Evolutionary conservation across 2,113 vertebrate genomes (phyloP).

Genomic region (Anser cygnoides): DNA sequence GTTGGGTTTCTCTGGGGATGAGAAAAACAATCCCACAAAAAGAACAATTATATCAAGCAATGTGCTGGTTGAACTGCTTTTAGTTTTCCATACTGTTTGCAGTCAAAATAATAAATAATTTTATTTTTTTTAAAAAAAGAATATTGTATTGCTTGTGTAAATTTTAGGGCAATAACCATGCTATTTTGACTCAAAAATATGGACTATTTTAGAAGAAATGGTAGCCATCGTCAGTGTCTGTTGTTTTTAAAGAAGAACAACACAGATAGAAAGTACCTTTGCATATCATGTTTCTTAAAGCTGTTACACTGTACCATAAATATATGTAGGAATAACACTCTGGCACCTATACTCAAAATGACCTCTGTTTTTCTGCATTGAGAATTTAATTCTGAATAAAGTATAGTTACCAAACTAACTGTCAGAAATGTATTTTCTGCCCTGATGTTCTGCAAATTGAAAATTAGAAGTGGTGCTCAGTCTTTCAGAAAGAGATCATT

Average conservation of each 20-base stretch:
- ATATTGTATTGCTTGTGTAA: background rate
- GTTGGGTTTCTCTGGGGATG: background rate
- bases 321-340: background rate
- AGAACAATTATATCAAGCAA: background rate
- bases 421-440: constrained; percentile 7
- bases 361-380: background rate
- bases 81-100: background rate
- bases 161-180: background rate
- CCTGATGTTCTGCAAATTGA: constrained; percentile 44
- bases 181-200: background rate
- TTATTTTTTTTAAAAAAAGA: background rate
- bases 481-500: constrained; percentile 60
- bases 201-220: background rate
- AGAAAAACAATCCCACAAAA: background rate
- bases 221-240: background rate
- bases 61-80: background rate
- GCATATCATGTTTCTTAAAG: background rate
- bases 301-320: background rate
- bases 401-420: background rate
- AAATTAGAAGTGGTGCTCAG: constrained; percentile 38
- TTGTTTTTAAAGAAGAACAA: background rate
- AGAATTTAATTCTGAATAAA: constrained; percentile 1
- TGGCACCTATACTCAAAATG: constrained; percentile 16
- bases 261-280: background rate
- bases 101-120: background rate